Conservation (phyloP, 1,140 invertebrate genomes). For the Nylanderia fulva region DNA sequence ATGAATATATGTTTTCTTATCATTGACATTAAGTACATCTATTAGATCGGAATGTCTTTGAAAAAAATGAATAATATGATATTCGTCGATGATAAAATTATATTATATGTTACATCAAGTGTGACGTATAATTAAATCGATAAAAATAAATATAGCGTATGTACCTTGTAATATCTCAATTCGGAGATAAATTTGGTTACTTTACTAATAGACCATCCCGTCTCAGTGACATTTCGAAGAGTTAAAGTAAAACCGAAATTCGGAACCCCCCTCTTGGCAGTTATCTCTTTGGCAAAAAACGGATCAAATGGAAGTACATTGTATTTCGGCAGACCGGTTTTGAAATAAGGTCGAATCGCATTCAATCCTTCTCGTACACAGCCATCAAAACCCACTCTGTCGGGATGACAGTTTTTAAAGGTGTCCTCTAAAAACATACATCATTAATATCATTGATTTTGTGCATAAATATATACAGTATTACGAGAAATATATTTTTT, state of each 20-base stretch:
- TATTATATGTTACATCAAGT: background rate
- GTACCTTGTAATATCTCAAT: constrained; percentile 82
- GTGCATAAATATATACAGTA: background rate
- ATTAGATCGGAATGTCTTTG: background rate
- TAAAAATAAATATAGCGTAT: too few species aligned
- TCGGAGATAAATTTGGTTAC: constrained; percentile 90
- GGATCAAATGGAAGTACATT: constrained; percentile 92
- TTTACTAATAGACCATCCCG: constrained; percentile 91
- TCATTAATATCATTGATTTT: background rate
- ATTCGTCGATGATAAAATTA: constrained; percentile 7
- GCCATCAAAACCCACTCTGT: constrained; percentile 88
- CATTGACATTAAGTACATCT: background rate
- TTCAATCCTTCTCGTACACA: constrained; percentile 92
- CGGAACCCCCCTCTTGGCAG: constrained; percentile 87
- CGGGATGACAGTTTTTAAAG: constrained; percentile 88
- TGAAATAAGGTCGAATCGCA: constrained; percentile 89
- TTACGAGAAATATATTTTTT: background rate
- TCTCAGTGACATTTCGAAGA: constrained; percentile 91
- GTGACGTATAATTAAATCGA: background rate
- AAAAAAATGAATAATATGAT: background rate
- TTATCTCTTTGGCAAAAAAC: constrained; percentile 89
- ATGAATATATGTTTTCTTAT: background rate
- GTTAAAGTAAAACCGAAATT: constrained; percentile 89
- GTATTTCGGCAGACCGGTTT: constrained; percentile 90
- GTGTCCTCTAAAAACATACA: constrained; percentile 78